These are phyloP conservation scores for Ischnura elegans DNA, from an alignment of 2,888 invertebrate species.

Conservation along the genomic window DNA sequence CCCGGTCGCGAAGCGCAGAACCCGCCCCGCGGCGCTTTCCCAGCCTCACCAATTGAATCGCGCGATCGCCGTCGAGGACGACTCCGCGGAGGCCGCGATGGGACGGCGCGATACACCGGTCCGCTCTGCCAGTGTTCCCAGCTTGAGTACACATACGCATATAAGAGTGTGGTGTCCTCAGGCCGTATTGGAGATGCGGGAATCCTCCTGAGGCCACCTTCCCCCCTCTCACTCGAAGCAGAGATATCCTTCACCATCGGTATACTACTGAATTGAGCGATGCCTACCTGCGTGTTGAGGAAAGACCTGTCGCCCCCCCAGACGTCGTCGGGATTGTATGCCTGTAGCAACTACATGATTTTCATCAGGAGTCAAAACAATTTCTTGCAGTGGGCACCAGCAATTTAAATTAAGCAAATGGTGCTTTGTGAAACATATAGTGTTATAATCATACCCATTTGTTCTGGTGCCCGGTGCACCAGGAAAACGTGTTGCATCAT, in stretches of 20 bases:
- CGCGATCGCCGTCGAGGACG: neutral
- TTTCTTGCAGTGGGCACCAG: too few relatives aligned
- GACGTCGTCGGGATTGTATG: too few relatives aligned
- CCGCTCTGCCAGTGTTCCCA: neutral
- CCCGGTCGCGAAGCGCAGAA: neutral
- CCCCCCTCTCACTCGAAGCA: neutral
- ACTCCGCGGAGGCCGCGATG: neutral
- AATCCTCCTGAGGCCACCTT: neutral
- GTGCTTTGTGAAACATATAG: too few relatives aligned
- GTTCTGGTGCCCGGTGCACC: too few relatives aligned
- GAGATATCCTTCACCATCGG: neutral
- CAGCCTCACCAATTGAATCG: neutral
- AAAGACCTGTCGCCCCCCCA: too few relatives aligned
- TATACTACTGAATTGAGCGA: too few relatives aligned
- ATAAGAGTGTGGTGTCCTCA: neutral
- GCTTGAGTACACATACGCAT: neutral
- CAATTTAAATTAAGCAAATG: too few relatives aligned
- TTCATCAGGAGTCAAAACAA: too few relatives aligned
- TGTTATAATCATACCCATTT: too few relatives aligned
- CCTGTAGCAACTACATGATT: too few relatives aligned
- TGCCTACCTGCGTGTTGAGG: too few relatives aligned
- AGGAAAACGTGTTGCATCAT: too few relatives aligned
- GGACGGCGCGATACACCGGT: neutral
- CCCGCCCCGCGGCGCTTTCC: neutral
- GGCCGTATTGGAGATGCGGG: neutral